These are phyloP conservation scores for Microtus richardsoni DNA, from an alignment of 2,113 vertebrate species.

Conservation along the genomic window DNA sequence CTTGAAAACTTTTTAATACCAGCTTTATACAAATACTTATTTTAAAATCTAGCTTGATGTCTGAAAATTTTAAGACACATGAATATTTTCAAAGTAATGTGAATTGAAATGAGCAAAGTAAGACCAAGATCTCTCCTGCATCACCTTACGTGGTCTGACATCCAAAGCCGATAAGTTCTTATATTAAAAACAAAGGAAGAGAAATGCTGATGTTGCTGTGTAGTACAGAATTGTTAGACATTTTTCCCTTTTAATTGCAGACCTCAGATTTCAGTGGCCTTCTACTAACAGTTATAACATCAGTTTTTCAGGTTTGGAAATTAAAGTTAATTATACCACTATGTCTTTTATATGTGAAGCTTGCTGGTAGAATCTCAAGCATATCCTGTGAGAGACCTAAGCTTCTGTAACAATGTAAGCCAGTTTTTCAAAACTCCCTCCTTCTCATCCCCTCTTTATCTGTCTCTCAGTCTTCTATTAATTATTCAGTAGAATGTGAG, in stretches of 20 bases:
- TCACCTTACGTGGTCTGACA: background rate
- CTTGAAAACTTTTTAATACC: background rate
- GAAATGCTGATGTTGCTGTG: background rate
- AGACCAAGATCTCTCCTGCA: background rate
- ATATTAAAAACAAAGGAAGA: no score
- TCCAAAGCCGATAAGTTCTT: background rate
- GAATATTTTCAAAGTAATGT: background rate
- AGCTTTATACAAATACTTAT: background rate
- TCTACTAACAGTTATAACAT: background rate
- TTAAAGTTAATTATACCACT: background rate
- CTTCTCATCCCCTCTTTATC: background rate
- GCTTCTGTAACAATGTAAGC: background rate
- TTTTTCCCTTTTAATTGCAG: background rate
- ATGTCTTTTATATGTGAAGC: background rate
- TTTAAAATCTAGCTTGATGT: background rate
- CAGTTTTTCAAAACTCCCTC: background rate
- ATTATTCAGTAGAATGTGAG: background rate
- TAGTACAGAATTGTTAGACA: background rate
- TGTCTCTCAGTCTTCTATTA: background rate
- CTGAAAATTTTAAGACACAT: background rate
- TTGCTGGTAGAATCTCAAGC: background rate
- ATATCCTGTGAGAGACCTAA: background rate
- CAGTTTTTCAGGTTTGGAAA: background rate
- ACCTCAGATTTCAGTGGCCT: background rate
- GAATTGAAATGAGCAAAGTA: no score